Evolutionary conservation across 2,888 invertebrate genomes (phyloP).

Genomic region (Amiota minor): DNA sequence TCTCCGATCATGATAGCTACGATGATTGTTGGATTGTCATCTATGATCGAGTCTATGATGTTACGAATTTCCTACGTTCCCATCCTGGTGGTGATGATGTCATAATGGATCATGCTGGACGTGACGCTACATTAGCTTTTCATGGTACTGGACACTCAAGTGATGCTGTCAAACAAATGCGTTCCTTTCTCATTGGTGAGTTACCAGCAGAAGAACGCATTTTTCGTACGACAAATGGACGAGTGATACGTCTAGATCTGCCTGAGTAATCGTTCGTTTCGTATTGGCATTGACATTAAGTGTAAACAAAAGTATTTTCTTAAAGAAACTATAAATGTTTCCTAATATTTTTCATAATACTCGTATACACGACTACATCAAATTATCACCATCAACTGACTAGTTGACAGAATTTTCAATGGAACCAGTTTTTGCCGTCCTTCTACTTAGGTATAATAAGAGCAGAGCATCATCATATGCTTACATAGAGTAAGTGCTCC

Average conservation of each 20-base stretch:
- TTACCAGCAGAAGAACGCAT: conserved; percentile 83
- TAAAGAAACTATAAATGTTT: neutral
- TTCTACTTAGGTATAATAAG: neutral
- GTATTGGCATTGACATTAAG: neutral
- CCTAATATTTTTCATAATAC: neutral
- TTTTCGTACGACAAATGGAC: conserved; percentile 75
- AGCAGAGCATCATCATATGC: too few species aligned
- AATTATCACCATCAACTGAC: too few species aligned
- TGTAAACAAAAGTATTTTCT: neutral
- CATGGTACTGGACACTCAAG: conserved; percentile 85
- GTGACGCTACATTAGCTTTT: conserved; percentile 88
- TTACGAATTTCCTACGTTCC: conserved; percentile 83
- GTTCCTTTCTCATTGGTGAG: conserved; percentile 84
- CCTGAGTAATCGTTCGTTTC: conserved; percentile 58
- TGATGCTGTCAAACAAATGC: conserved; percentile 78
- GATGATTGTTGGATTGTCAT: conserved; percentile 90
- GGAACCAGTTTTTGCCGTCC: neutral
- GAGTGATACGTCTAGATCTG: conserved; percentile 53
- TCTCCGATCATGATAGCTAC: conserved; percentile 82
- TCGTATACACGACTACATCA: too few species aligned
- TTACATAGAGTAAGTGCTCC: conserved; percentile 37
- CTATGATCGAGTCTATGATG: conserved; percentile 88
- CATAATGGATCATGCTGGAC: conserved; percentile 87
- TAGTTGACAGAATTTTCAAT: neutral
- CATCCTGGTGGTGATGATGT: conserved; percentile 90